Evolutionary conservation across 23 tunicate genomes (phyloP).

Genomic region (Ascidia mentula): DNA sequence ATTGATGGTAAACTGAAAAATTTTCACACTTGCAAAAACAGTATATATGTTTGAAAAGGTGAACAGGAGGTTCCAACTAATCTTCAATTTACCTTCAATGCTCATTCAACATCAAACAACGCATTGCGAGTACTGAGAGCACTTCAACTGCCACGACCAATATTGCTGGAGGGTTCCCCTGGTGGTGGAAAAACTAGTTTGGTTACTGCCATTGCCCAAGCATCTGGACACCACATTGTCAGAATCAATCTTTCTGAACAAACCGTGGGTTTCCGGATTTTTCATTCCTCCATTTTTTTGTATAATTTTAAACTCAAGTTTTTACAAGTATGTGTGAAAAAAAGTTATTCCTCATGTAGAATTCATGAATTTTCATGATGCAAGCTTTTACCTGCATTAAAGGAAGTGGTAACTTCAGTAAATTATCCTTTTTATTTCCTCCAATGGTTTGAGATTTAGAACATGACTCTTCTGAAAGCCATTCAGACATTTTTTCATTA

Average conservation of each 20-base stretch:
- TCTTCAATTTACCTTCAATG: conserved; percentile 51
- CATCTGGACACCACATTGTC: conserved; percentile 49
- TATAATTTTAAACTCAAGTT: not conserved
- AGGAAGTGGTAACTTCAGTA: no score
- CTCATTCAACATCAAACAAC: conserved; percentile 70
- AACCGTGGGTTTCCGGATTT: conserved; percentile 75
- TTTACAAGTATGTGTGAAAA: no score
- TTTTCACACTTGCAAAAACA: no score
- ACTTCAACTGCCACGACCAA: conserved; percentile 78
- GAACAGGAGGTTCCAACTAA: not conserved
- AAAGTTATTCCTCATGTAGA: not conserved
- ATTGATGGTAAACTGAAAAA: no score
- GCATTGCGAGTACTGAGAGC: conserved; percentile 70
- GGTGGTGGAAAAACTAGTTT: conserved; percentile 96
- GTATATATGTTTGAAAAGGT: no score
- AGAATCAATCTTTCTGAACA: conserved; percentile 96
- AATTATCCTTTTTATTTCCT: no score
- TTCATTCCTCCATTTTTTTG: not conserved
- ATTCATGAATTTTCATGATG: not conserved
- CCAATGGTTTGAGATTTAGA: not conserved
- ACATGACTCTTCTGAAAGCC: not conserved
- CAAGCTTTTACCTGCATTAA: no score
- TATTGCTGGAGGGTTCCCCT: conserved; percentile 95
- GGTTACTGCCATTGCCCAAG: conserved; percentile 76
- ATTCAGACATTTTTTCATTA: no score